phyloP scores from a whole-genome alignment of 2,888 invertebrate species.

The Phalera bucephala region DNA sequence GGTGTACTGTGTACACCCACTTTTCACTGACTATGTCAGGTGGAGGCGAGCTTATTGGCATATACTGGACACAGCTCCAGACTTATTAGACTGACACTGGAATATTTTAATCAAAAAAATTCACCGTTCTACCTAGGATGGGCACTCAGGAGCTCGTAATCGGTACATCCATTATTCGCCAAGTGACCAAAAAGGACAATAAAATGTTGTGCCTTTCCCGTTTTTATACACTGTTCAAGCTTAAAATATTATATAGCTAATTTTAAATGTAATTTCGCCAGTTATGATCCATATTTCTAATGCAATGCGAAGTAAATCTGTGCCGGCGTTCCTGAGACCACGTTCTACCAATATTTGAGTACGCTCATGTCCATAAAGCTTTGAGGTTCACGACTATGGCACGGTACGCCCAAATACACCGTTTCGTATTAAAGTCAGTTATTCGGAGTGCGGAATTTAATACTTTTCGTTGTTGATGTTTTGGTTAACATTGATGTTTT shows the following conservation, averaged over 20 bases:
- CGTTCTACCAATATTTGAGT: slow-evolving; percentile 72
- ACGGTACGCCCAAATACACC: slow-evolving; percentile 34
- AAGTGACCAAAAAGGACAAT: too few species aligned
- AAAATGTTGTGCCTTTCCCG: too few species aligned
- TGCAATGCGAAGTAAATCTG: slow-evolving; percentile 54
- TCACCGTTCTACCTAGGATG: too few species aligned
- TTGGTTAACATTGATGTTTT: not conserved
- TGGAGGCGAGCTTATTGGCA: too few species aligned
- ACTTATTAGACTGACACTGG: too few species aligned
- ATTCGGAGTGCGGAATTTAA: slow-evolving; percentile 28
- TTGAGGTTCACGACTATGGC: slow-evolving; percentile 59
- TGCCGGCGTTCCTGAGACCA: slow-evolving; percentile 53
- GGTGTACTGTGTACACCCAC: too few species aligned
- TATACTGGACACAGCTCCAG: too few species aligned
- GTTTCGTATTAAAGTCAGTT: slow-evolving; percentile 36
- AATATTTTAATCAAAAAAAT: too few species aligned
- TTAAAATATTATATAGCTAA: slow-evolving; percentile 12
- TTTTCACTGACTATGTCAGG: too few species aligned
- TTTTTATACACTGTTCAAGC: too few species aligned
- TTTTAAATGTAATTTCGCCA: slow-evolving; percentile 12
- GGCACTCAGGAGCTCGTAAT: too few species aligned
- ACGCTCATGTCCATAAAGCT: slow-evolving; percentile 58
- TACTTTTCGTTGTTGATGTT: slow-evolving; percentile 14
- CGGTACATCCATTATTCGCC: too few species aligned
- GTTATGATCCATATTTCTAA: slow-evolving; percentile 46